phyloP scores from a whole-genome alignment of 53 echinoderm and acorn worm species.

The Henricia sp. region DNA sequence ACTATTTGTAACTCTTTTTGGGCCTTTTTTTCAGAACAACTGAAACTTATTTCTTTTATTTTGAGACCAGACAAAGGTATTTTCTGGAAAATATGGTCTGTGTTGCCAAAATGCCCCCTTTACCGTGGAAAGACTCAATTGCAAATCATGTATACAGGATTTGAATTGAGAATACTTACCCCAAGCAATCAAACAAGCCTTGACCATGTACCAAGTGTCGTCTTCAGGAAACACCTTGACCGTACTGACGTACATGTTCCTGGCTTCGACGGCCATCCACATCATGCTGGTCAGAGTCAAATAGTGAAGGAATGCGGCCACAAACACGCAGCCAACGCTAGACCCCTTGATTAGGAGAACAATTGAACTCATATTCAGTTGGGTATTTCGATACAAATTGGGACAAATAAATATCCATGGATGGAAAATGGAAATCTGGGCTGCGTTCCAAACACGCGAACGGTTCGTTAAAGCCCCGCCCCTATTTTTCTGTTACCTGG shows the following conservation, averaged over 20 bases:
- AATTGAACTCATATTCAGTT: not conserved
- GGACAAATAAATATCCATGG: not conserved
- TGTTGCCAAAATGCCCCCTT: too few species aligned
- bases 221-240: slow-evolving; percentile 76
- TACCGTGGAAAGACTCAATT: too few species aligned
- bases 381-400: too few species aligned
- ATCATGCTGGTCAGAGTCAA: slow-evolving; percentile 77
- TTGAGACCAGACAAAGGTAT: too few species aligned
- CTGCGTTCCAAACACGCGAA: not conserved
- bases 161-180: slow-evolving; percentile 57
- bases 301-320: slow-evolving; percentile 83
- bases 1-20: too few species aligned
- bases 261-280: slow-evolving; percentile 92
- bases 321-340: slow-evolving; percentile 66
- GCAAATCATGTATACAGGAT: too few species aligned
- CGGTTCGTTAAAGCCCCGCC: not conserved
- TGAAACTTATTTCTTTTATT: too few species aligned
- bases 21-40: too few species aligned
- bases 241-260: slow-evolving; percentile 82
- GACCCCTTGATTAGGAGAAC: too few species aligned
- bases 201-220: slow-evolving; percentile 65
- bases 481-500: not conserved
- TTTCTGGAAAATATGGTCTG: too few species aligned
- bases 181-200: slow-evolving; percentile 77
- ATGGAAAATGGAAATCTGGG: not conserved